Percentiles rank a stretch among this genome's conserved stretches.
phyloP scores from a whole-genome alignment of 2,797 vertebrate genomes.

The Urosaurus nigricauda region DNA sequence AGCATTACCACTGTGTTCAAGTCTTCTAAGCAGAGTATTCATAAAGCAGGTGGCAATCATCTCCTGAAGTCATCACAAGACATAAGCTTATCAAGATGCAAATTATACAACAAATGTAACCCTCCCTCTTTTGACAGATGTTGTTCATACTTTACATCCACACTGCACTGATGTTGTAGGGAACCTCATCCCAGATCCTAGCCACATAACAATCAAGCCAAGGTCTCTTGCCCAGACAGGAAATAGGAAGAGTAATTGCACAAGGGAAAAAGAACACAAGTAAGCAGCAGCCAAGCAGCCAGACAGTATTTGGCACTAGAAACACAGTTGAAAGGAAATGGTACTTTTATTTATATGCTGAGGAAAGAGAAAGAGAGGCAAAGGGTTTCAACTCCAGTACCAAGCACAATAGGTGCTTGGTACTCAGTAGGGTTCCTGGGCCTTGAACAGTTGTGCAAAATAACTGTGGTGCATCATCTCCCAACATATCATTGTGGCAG shows the following conservation, averaged over 20 bases:
- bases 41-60: rapidly evolving
- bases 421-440: not conserved
- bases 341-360: not conserved
- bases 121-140: not conserved
- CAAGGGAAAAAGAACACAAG: not conserved
- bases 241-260: not conserved
- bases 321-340: not conserved
- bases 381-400: not conserved
- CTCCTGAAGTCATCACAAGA: rapidly evolving
- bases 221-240: not conserved
- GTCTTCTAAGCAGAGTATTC: constrained; percentile 17
- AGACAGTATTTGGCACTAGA: not conserved
- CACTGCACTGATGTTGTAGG: rapidly evolving
- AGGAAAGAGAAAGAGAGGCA: not conserved
- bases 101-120: not conserved
- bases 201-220: not conserved
- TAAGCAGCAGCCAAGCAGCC: rapidly evolving
- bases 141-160: not conserved
- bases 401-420: not conserved
- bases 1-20: not conserved
- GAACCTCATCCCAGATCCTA: not conserved
- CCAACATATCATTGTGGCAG: not conserved
- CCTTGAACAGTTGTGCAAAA: not conserved
- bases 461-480: not conserved
- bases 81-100: not conserved